Evolutionary conservation across 2,113 vertebrate species (phyloP).

Genomic region (Tonatia bakeri): DNA sequence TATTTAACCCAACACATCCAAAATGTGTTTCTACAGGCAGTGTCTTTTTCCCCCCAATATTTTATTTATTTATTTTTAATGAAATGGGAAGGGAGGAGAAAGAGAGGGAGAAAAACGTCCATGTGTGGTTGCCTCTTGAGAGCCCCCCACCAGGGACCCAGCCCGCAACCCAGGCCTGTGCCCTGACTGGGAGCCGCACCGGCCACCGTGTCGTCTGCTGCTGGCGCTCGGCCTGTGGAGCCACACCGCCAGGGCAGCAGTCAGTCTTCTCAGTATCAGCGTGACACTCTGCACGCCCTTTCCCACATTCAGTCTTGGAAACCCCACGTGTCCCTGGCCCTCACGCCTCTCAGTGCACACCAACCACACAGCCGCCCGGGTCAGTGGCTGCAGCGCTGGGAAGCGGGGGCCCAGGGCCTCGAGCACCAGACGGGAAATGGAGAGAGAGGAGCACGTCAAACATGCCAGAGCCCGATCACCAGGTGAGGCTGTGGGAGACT

Average conservation of each 20-base stretch:
- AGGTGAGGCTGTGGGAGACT: not conserved
- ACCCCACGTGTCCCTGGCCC: not conserved
- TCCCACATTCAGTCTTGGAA: not conserved
- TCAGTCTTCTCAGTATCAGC: not conserved
- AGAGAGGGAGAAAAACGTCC: too few species aligned
- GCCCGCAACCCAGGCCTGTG: too few species aligned
- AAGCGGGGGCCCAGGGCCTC: not conserved
- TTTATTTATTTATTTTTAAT: too few species aligned
- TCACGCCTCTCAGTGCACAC: not conserved
- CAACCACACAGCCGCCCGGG: too few species aligned
- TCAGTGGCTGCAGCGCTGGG: not conserved
- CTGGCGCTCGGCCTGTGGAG: too few species aligned
- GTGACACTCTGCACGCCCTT: too few species aligned
- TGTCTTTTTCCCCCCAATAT: not conserved
- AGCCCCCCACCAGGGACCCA: too few species aligned
- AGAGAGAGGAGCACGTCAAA: not conserved
- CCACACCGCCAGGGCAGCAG: not conserved
- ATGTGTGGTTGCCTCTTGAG: too few species aligned
- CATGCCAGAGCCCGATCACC: not conserved
- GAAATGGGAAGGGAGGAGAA: too few species aligned
- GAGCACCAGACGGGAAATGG: rapidly evolving
- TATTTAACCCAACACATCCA: not conserved
- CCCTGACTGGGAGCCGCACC: too few species aligned
- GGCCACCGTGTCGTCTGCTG: too few species aligned
- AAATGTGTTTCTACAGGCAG: not conserved